Conservation (phyloP, 2,113 vertebrate species). For the Cisticola juncidis region DNA sequence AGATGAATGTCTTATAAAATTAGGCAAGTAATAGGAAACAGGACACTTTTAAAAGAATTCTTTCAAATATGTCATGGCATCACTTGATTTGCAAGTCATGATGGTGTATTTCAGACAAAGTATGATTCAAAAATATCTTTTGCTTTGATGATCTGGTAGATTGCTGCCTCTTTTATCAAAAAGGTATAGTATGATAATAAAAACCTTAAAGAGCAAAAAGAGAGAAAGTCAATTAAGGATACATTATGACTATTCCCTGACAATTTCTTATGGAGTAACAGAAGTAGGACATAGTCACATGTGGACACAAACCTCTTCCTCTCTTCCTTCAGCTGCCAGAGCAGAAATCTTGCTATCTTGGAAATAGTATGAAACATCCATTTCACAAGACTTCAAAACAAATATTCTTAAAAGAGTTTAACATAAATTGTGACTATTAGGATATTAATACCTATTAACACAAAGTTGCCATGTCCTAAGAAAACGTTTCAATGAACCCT, state of each 20-base stretch:
- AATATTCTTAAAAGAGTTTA: neutral
- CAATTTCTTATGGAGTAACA: neutral
- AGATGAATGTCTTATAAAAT: neutral
- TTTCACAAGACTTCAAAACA: neutral
- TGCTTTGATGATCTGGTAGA: neutral
- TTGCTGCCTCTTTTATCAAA: neutral
- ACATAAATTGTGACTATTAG: neutral
- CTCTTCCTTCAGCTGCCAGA: neutral
- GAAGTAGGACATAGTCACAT: neutral
- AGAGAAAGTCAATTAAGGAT: neutral
- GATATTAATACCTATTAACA: neutral
- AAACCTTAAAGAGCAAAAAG: neutral
- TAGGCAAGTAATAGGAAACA: neutral
- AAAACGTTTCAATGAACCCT: neutral
- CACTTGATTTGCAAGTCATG: neutral
- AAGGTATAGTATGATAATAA: neutral
- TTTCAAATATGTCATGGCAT: neutral
- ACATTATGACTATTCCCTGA: neutral
- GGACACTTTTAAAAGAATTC: neutral
- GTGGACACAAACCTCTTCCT: neutral
- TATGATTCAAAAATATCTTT: neutral
- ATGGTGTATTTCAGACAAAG: neutral
- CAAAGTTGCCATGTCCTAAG: neutral
- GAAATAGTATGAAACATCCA: neutral
- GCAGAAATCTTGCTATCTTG: neutral